phyloP scores from a whole-genome alignment of 2,888 invertebrate species.

The Hyalella azteca region DNA sequence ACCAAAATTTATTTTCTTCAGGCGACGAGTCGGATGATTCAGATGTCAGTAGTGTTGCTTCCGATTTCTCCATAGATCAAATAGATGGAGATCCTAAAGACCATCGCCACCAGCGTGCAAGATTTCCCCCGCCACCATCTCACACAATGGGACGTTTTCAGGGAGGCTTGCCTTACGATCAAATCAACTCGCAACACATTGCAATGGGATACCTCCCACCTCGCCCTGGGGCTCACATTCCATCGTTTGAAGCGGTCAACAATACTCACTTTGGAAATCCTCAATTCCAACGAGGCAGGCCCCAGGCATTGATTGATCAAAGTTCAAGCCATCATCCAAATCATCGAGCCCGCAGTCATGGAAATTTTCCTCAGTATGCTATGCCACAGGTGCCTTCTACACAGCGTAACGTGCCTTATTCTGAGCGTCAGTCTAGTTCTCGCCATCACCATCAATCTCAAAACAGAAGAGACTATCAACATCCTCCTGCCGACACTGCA shows the following conservation, averaged over 20 bases:
- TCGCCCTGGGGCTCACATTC: neutral
- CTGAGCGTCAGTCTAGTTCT: neutral
- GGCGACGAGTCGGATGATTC: neutral
- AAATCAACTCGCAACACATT: neutral
- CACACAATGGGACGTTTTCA: neutral
- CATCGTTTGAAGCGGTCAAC: neutral
- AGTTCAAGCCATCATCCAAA: too few species aligned
- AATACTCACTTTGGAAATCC: neutral
- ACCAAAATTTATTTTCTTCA: too few species aligned
- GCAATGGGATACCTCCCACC: constrained; percentile 6
- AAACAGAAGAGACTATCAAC: neutral
- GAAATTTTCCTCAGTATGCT: neutral
- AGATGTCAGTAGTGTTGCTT: neutral
- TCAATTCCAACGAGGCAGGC: too few species aligned
- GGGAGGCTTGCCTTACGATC: neutral
- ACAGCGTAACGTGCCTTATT: neutral
- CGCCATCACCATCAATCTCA: neutral
- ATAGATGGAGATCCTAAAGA: neutral
- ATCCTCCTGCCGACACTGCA: neutral
- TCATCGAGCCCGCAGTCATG: neutral
- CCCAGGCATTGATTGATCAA: too few species aligned
- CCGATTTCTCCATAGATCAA: neutral
- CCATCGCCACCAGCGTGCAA: neutral
- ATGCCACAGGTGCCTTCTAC: neutral
- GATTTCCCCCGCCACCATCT: neutral